Evolutionary conservation across 1,140 invertebrate species (phyloP), one percentile per base, ranked within the genome.

Genomic region (Camponotus floridanus): DNA sequence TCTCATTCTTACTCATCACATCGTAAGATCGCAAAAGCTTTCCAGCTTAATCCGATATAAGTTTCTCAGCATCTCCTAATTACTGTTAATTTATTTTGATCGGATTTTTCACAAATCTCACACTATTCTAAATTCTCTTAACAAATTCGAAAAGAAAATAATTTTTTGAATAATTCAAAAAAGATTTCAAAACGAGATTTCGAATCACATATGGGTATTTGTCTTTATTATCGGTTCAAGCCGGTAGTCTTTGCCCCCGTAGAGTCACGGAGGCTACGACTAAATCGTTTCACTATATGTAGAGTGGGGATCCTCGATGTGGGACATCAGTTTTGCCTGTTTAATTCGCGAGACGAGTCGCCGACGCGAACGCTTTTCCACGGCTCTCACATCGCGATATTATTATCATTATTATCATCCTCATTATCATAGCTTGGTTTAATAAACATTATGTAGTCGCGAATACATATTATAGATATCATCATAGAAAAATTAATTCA

Each of bases 221-320:
- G 55, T 64, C 33, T 76, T 71, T 45, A 64, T 55, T 39, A 87
- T 79, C 39, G 36, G 57, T 67, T 39, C 31, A 57, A 42, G 59
- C 21, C 45, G 61, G 67, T 80, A 81, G 76, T 88, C 87, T 88
- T 88, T 86, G 87, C 76, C 76, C 83, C 73, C 62, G 18, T n/a
- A 13, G 51, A 68, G 71, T 68, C 31, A 57, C n/a, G 7, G 48
- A 65, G 67, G 59, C 18, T 70, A 21, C 15, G 15, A 55, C 21
- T 59, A 70, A 87, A 76, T 18, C 3, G 48, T 59, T 68, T 74
- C n/a, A 11, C 48, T 64, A 70, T 48, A 71, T 61, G 45, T 31
- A 62, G 76, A 81, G 79, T 83, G 79, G 79, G 79, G 79, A 83
- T 42, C 68, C 57, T 61, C 39, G 45, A 86, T 86, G 65, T 86